Evolutionary conservation across 2,797 vertebrate species (phyloP), one percentile per base, ranked within the genome.

Genomic region (Craterocephalus amniculus): DNA sequence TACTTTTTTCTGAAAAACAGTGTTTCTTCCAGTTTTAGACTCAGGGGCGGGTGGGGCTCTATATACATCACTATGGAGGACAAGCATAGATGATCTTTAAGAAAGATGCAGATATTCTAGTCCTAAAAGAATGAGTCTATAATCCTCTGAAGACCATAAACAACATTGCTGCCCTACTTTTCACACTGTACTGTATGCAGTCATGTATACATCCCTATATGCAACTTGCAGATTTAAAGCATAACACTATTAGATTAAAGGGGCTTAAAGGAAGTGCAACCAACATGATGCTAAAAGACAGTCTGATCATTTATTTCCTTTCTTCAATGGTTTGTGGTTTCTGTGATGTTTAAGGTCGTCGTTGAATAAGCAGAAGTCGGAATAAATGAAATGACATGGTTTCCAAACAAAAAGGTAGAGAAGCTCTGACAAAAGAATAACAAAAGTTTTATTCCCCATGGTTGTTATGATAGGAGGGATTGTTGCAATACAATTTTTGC

Each of bases 21-120:
- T 6, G 31, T 74, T 48, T 18, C 24, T 63, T 72, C 73, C 20
- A 45, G n/a, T 74, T 77, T 79, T 29, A 40, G 58, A 45, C 36
- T 20, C 61, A n/a, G 18, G 12, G 12, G 38, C 35, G 29, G 29
- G 0, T 35, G 29, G 27, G 1, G 32, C 31, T 16, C 65, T 70
- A 59, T 43, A 80, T 63, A 49, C 58, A 64, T 71, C 24, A 20
- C 10, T 27, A 24, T 31, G 38, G 34, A 76, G 27, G 36, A 36
- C 71, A 76, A 64, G 63, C 34, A 62, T 63, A 69, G 27, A 60
- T 32, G 8, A 2, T 2, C 13, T 68, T 35, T 35, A 76, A 74
- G 70, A 61, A 64, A 59, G 67, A 70, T 71, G 43, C 60, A 70
- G 29, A 58, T 8, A 20, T 63, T 57, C 34, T 34, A 52, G 51